A percentile compares a stretch with the other conserved stretches of the same genome.
phyloP scores from a whole-genome alignment of 2,113 vertebrate species.

The Fulmarus glacialis region DNA sequence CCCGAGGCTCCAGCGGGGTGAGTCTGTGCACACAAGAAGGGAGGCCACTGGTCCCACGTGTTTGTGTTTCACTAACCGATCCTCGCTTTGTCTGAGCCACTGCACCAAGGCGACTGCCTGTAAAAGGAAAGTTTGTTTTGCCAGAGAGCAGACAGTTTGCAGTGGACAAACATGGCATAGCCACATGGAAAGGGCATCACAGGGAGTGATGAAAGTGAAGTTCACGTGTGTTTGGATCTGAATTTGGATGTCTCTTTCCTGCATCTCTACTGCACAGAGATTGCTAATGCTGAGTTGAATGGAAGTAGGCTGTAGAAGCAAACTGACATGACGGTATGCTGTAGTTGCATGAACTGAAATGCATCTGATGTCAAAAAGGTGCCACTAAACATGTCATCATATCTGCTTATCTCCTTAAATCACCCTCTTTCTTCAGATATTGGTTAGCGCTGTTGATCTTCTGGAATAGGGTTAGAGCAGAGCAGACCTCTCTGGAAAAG shows the following conservation, averaged over 20 bases:
- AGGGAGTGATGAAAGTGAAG: neutral
- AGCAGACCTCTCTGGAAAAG: neutral
- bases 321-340: rapidly evolving
- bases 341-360: neutral
- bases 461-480: neutral
- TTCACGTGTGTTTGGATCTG: neutral
- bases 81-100: neutral
- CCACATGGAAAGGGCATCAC: neutral
- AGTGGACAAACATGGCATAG: neutral
- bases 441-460: neutral
- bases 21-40: neutral
- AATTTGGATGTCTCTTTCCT: neutral
- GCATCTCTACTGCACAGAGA: neutral
- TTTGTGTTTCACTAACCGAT: neutral
- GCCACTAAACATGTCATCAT: rapidly evolving
- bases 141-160: neutral
- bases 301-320: neutral
- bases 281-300: neutral
- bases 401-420: neutral
- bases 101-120: neutral
- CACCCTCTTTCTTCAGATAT: neutral
- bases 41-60: neutral
- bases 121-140: neutral
- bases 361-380: neutral
- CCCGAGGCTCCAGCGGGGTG: neutral